Evolutionary conservation across 2,888 invertebrate species (phyloP), one percentile per base, ranked within the genome.

Genomic region (Eumerus sabulonum): DNA sequence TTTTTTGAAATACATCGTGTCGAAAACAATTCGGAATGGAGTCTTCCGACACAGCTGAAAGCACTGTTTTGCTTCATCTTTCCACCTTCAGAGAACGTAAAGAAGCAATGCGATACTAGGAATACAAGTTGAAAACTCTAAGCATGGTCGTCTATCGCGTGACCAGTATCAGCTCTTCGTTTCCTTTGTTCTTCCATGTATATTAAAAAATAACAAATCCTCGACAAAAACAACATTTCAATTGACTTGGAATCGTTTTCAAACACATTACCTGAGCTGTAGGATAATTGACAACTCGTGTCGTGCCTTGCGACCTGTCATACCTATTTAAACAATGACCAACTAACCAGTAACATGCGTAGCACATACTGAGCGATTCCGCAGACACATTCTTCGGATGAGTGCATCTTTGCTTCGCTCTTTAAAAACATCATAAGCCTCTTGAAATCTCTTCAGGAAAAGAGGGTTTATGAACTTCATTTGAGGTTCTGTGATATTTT

Each of bases 361-460:
- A 68, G 48, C 64, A 76, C 64, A 70, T 64, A 57, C 70, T 70
- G 63, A 64, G 70, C 50, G 53, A 48, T 63, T 36, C 45, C 59
- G 53, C 54, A 64, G 76, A 63, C 71, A 70, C 42, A 64, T 64
- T 48, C 63, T 40, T 56, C 70, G 64, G 76, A 42, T 71, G 76
- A 70, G 64, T 76, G 70, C 70, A 47, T 64, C n/a, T 40, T 40
- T n/a, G 2, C 11, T 11, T 18, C 13, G 38, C 56, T 40, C 42
- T 35, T 35, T 17, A 13, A 38, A 45, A 71, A 76, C 64, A 64
- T 64, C 64, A 27, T 76, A 76, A 76, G 76, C 76, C 76, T 70
- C 76, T 76, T 64, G 44, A 76, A 64, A 76, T 64, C 70, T 60
- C 59, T 54, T 47, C 47, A 59, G 50, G 59, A 71, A 60, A 50